These are phyloP conservation scores for Danio tinwini DNA, from an alignment of 2,797 vertebrate genomes.

Conservation along the genomic window DNA sequence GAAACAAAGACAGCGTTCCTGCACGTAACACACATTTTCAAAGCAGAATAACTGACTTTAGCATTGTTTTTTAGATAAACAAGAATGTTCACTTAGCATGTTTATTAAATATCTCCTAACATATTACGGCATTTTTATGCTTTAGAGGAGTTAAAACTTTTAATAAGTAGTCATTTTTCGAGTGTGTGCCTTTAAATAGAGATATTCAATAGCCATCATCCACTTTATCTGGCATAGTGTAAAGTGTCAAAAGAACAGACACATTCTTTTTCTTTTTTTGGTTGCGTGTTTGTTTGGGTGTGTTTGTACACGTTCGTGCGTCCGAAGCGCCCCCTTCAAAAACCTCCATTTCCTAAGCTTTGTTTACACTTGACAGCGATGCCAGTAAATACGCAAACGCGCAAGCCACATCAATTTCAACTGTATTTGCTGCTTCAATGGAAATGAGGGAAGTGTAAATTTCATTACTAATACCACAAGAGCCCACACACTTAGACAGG, in stretches of 20 bases:
- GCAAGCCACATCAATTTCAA: slow-evolving; percentile 64
- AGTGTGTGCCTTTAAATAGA: slow-evolving; percentile 37
- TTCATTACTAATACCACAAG: slow-evolving; percentile 77
- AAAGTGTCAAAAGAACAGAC: slow-evolving; percentile 19
- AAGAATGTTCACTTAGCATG: too few relatives aligned
- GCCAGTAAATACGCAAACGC: slow-evolving; percentile 72
- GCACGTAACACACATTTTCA: too few relatives aligned
- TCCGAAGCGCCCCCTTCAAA: background rate
- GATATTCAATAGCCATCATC: slow-evolving; percentile 46
- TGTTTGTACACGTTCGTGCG: slow-evolving; percentile 5
- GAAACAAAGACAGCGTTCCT: too few relatives aligned
- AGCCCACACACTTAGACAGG: slow-evolving; percentile 78
- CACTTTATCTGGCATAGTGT: slow-evolving; percentile 29
- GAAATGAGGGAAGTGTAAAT: slow-evolving; percentile 79
- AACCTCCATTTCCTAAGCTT: slow-evolving; percentile 60
- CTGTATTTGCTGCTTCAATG: slow-evolving; percentile 70
- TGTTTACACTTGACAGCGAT: slow-evolving; percentile 73
- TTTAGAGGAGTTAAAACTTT: too few relatives aligned
- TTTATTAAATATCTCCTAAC: too few relatives aligned
- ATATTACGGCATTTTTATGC: too few relatives aligned
- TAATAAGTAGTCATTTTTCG: background rate
- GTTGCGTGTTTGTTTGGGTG: background rate
- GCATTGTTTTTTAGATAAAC: too few relatives aligned
- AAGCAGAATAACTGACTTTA: too few relatives aligned
- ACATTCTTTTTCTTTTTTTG: background rate